Percentiles rank a stretch among this genome's conserved stretches.
Conservation (phyloP, 2,888 invertebrate species). For the Liposcelis brunnea region DNA sequence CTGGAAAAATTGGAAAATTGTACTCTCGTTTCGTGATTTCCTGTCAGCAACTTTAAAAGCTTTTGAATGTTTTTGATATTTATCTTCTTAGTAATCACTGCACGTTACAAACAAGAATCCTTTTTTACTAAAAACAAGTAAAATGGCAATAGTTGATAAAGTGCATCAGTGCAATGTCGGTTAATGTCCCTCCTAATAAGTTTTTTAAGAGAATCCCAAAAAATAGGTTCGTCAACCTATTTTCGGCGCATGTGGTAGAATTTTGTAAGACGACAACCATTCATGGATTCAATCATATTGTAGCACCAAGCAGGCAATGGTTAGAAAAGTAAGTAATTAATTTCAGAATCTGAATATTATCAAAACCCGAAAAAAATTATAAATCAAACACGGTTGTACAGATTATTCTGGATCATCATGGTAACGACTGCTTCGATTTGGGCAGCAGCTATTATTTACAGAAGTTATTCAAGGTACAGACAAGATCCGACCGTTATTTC, state of each 20-base stretch:
- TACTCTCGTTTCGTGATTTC: no score
- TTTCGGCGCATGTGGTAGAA: slow-evolving; percentile 18
- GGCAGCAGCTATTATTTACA: slow-evolving; percentile 30
- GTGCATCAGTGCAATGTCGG: no score
- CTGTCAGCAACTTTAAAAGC: no score
- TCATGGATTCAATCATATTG: slow-evolving; percentile 32
- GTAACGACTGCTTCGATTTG: slow-evolving; percentile 26
- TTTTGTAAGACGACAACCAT: slow-evolving; percentile 32
- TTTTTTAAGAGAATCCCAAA: no score
- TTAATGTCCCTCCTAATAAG: no score
- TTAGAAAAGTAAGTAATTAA: slow-evolving; percentile 29
- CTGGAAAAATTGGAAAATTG: no score
- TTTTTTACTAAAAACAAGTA: no score
- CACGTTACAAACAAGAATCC: no score
- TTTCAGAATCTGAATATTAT: not conserved
- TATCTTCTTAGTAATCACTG: no score
- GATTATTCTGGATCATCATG: slow-evolving; percentile 30
- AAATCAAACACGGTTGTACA: slow-evolving; percentile 18
- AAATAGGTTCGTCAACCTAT: no score
- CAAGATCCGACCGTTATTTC: slow-evolving; percentile 45
- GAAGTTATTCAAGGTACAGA: slow-evolving; percentile 36
- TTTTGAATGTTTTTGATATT: no score
- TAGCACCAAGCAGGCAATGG: slow-evolving; percentile 28
- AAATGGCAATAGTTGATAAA: no score
- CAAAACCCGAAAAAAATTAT: not conserved